Conservation (phyloP, 2,888 invertebrate species). For the Epistrophe grossulariae region DNA sequence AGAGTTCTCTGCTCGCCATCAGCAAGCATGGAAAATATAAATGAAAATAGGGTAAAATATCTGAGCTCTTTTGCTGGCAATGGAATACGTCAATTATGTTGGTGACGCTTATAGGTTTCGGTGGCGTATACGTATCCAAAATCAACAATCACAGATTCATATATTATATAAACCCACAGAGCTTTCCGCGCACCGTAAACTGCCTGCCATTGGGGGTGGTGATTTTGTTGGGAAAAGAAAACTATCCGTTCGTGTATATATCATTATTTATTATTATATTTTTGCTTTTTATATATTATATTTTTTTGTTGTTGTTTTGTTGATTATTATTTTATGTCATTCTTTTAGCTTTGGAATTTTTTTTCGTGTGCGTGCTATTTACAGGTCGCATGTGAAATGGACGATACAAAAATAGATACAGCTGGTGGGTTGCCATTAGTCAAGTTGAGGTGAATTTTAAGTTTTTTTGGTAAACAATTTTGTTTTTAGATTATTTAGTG, state of each 20-base stretch:
- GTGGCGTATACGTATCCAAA: constrained; percentile 62
- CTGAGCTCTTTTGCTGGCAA: constrained; percentile 42
- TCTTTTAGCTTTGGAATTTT: constrained; percentile 43
- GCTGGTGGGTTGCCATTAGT: constrained; percentile 43
- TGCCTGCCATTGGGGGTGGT: constrained; percentile 27
- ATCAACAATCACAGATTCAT: constrained; percentile 40
- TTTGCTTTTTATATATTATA: background rate
- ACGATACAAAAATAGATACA: constrained; percentile 39
- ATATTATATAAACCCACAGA: constrained; percentile 29
- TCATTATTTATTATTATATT: constrained; percentile 47
- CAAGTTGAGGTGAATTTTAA: background rate
- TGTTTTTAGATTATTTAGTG: background rate
- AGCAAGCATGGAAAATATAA: background rate
- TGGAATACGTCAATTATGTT: constrained; percentile 50
- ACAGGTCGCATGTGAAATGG: constrained; percentile 31
- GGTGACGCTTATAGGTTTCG: constrained; percentile 55
- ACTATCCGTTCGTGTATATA: constrained; percentile 29
- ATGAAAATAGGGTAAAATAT: constrained; percentile 39
- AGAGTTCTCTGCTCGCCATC: background rate
- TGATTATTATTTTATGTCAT: constrained; percentile 44
- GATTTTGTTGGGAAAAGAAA: background rate
- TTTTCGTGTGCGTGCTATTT: constrained; percentile 47
- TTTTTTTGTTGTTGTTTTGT: constrained; percentile 16
- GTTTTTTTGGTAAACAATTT: background rate
- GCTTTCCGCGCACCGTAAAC: constrained; percentile 36